Conservation (phyloP, 2,113 vertebrate species). For the Balaenoptera acutorostrata region DNA sequence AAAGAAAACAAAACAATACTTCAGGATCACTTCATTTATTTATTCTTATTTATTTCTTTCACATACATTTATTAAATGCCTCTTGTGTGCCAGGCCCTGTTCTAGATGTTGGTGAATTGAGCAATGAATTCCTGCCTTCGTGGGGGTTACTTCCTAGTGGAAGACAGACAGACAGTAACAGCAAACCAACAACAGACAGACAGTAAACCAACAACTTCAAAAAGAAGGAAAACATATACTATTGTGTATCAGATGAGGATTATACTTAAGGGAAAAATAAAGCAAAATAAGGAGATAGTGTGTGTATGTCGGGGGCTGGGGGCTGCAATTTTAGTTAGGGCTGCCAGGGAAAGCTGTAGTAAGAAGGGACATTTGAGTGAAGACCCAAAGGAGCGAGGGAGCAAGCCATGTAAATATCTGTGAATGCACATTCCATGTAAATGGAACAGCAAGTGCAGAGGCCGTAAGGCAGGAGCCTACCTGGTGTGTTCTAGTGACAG, state of each 20-base stretch:
- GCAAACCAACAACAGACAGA: background rate
- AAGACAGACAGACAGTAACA: background rate
- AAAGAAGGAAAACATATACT: background rate
- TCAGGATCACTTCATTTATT: background rate
- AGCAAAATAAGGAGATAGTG: background rate
- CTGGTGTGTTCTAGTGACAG: background rate
- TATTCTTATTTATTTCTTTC: background rate
- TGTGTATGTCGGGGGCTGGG: background rate
- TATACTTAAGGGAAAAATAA: background rate
- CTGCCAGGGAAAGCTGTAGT: background rate
- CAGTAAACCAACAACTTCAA: background rate
- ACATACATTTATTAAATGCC: background rate
- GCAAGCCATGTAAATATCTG: background rate
- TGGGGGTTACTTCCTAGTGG: background rate
- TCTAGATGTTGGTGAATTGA: background rate
- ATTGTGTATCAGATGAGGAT: background rate
- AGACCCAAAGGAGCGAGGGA: background rate
- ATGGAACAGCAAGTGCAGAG: background rate
- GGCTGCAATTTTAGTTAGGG: background rate
- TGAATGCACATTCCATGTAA: background rate
- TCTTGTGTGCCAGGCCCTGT: background rate
- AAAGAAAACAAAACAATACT: background rate
- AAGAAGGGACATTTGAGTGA: background rate
- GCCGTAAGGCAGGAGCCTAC: background rate
- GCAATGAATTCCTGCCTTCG: background rate